Percentiles rank a stretch among this genome's conserved stretches.
phyloP scores from a whole-genome alignment of 2,888 invertebrate genomes.

The Philonicus albiceps region DNA sequence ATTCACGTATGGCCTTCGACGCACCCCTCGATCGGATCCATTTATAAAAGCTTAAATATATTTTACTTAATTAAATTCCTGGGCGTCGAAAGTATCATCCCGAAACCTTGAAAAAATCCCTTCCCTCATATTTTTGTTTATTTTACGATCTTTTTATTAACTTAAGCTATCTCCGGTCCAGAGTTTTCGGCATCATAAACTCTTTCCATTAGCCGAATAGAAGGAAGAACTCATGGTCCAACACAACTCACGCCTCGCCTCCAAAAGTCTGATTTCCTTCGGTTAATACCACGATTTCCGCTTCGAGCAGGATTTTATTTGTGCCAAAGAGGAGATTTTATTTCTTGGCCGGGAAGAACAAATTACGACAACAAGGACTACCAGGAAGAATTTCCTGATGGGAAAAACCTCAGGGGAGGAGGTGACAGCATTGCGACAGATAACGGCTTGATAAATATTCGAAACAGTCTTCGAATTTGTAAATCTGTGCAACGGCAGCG shows the following conservation, averaged over 20 bases:
- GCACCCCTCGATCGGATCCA: not conserved
- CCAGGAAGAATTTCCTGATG: not conserved
- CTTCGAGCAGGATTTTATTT: not conserved
- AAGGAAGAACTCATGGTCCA: conserved; percentile 3
- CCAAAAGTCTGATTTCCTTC: not conserved
- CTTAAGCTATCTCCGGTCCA: not conserved
- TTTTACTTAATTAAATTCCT: conserved; percentile 17
- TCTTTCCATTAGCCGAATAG: not conserved
- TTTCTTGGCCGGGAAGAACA: not conserved
- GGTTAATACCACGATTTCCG: not conserved
- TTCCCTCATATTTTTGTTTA: not conserved
- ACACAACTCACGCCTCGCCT: not conserved
- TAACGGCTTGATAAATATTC: not conserved
- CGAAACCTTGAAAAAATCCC: not conserved
- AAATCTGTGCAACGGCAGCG: not conserved
- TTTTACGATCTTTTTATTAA: conserved; percentile 28
- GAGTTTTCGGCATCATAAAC: conserved; percentile 14
- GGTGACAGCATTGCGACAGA: not conserved
- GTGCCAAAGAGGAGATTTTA: not conserved
- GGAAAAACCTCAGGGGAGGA: not conserved
- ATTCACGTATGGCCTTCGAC: conserved; percentile 7
- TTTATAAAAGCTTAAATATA: not conserved
- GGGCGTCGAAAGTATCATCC: not conserved
- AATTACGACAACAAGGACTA: not conserved
- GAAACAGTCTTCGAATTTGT: not conserved